Evolutionary conservation across 2,797 vertebrate genomes (phyloP), one percentile per base, ranked within the genome.

Genomic region (Semaprochilodus insignis): DNA sequence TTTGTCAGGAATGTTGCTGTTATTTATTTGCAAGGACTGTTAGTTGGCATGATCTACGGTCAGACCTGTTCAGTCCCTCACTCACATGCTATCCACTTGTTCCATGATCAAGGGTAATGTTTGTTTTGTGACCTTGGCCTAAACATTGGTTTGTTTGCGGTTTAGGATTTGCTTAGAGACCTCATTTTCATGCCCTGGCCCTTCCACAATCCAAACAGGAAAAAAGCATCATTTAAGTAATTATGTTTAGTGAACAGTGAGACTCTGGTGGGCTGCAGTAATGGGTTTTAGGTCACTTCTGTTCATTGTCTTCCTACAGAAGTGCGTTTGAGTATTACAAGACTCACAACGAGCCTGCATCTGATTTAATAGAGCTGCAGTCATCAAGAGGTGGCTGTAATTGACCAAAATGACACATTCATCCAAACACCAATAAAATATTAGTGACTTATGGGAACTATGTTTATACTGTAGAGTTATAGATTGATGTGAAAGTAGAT

Each of bases 201-300:
- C 25, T 34, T 73, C 55, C 14, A 78, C 10, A 80, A 65, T 57
- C 59, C 31, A 82, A 82, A 85, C 87, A 84, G 85, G 80, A 86
- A 88, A 31, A n/a, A 74, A 54, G 52, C 65, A 52, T 80, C 51
- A 75, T 78, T 80, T 81, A 82, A 54, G 80, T 74, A 63, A 59
- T 73, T 82, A 70, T 82, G 57, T 83, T 62, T 40, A 21, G 15
- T 13, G 48, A 62, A 74, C 44, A 21, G 73, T 51, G 15, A 70
- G 54, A 76, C 62, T 57, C 19, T 36, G 31, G 52, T 59, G 10
- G 19, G 25, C 5, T 14, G 27, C 44, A 54, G 34, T 25, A 51
- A 51, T 48, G 21, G n/a, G 25, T 17, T 71, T 14, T 14, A 51
- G 6, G 69, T 51, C 40, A 17, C 69, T 51, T 51, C n/a, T n/a